Evolutionary conservation across 2,113 vertebrate species (phyloP), one percentile per base, ranked within the genome.

Genomic region (Leptobrachium ailaonicum): DNA sequence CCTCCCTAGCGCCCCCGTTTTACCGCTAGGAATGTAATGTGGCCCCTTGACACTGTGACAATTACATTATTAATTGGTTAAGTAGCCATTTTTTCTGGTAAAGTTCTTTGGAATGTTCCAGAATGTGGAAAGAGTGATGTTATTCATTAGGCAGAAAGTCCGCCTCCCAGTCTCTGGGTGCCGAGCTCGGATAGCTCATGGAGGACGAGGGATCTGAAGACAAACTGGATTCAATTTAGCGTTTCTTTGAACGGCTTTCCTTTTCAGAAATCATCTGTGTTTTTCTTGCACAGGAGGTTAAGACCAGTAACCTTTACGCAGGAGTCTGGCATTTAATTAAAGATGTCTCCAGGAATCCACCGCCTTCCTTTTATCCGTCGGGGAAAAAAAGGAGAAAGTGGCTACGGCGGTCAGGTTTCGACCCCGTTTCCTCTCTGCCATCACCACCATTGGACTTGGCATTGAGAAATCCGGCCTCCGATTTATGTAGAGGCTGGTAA

Each of bases 291-390:
- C 20, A 56, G 66, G 64, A 76, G 75, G 75, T 76, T 76, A 68
- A 41, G 41, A 45, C 50, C 43, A 42, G 64, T 68, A 64, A 76
- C 75, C 75, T 68, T 76, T 66, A 68, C 63, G 56, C 75, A 56
- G 64, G 56, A 50, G 64, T 76, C 75, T 76, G 64, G 75, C 64
- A 67, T 76, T 76, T 76, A 67, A 76, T 76, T 76, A 76, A 56
- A 66, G 53, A 56, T 44, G 64, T 68, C 64, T 76, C 63, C 47
- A 76, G 68, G 42, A 70, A 45, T 32, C 54, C 66, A 76, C 56
- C 47, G n/a, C 41, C 56, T 13, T 54, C 50, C 47, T 53, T 67
- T 76, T 47, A 68, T 67, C 75, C 42, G 60, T 14, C 12, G 66
- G 10, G 20, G n/a, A n/a, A 32, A 32, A 32, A 32, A 14, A 41